Evolutionary conservation across 1,140 invertebrate genomes (phyloP), one percentile per base, ranked within the genome.

Genomic region (Ericerus pela): DNA sequence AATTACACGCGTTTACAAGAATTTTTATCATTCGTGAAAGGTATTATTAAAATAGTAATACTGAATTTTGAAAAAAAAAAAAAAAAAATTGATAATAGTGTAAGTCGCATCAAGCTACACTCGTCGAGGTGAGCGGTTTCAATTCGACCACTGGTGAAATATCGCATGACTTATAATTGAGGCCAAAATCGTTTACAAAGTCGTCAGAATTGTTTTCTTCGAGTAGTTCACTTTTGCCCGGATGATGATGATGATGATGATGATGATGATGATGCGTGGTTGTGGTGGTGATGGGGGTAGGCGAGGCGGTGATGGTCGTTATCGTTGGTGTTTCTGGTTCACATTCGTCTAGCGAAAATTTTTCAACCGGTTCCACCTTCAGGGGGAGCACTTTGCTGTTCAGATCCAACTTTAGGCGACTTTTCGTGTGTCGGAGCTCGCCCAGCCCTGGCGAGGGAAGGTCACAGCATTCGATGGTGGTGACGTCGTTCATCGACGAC

Each of bases 391-490:
- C n/a, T n/a, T n/a, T n/a, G n/a, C n/a, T 56, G 20, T 28, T 41
- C 36, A 85, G 68, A 68, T 85, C 81, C 4, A 85, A 70, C 64
- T 82, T 84, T 14, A 86, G 71, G 59, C 75, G 75, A 64, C 82
- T 78, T 58, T 81, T 69, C 1, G 82, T 84, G 62, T 86, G 83
- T 29, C 82, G 69, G 12, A 86, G 66, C 20, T 83, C 80, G n/a
- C 83, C 83, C 14, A 85, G 66, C 65, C 65, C 14, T 63, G 58
- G 58, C 0, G 59, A 60, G 18, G 53, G 43, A 14, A 33, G 20
- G 27, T 30, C 31, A 18, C 30, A 4, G 20, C 26, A 47, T n/a
- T n/a, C n/a, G n/a, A n/a, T n/a, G n/a, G n/a, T n/a, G n/a, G n/a
- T n/a, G n/a, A n/a, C n/a, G n/a, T n/a, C n/a, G n/a, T n/a, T n/a